These are phyloP conservation scores for Petrocephalus zakoni DNA, from an alignment of 2,113 vertebrate species.

Conservation along the genomic window DNA sequence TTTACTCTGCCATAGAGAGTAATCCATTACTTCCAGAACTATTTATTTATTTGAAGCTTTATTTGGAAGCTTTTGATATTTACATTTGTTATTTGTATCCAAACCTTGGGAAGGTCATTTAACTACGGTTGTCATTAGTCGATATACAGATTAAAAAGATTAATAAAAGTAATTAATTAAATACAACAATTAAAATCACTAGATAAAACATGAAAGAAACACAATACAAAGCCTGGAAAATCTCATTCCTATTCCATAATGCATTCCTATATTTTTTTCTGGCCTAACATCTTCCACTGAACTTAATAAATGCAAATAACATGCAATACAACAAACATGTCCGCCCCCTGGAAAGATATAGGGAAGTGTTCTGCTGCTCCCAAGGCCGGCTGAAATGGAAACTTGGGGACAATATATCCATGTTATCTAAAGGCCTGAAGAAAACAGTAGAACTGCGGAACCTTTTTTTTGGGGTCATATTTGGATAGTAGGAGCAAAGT, in stretches of 20 bases:
- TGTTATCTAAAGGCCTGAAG: neutral
- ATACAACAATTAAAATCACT: neutral
- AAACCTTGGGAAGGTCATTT: neutral
- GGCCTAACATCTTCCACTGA: neutral
- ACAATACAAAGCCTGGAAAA: neutral
- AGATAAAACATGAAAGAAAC: neutral
- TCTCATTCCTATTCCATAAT: neutral
- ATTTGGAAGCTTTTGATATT: neutral
- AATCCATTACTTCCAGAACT: neutral
- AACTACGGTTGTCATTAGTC: neutral
- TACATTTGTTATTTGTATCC: neutral
- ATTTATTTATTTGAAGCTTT: neutral
- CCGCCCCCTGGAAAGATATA: neutral
- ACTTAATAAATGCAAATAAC: slow-evolving; percentile 18
- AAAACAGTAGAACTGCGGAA: neutral
- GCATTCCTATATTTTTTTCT: neutral
- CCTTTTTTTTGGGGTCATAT: neutral
- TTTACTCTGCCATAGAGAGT: neutral
- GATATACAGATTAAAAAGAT: neutral
- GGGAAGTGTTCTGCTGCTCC: slow-evolving; percentile 1
- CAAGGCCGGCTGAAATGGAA: slow-evolving; percentile 17
- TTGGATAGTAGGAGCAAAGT: neutral
- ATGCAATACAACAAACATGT: neutral
- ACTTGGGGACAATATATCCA: neutral
- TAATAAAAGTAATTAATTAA: neutral